These are phyloP conservation scores for Proteles cristata DNA, from an alignment of 2,113 vertebrate species.

Conservation along the genomic window DNA sequence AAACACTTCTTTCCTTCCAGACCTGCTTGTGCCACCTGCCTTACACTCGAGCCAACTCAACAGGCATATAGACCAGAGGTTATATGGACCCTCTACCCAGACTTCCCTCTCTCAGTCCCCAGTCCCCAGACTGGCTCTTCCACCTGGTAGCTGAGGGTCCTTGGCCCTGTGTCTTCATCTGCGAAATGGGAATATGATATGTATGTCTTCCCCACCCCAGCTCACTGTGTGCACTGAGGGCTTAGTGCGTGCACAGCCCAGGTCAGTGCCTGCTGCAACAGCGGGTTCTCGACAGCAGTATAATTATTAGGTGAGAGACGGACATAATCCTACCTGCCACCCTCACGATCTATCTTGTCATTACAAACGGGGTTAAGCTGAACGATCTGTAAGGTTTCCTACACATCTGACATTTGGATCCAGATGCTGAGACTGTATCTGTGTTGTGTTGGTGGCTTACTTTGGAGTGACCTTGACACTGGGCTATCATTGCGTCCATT, in stretches of 20 bases:
- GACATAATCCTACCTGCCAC: background rate
- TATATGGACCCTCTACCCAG: too few relatives aligned
- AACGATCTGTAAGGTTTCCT: background rate
- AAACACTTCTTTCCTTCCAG: background rate
- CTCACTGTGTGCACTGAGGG: background rate
- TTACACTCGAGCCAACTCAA: too few relatives aligned
- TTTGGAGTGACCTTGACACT: background rate
- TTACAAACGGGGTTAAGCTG: background rate
- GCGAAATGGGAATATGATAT: background rate
- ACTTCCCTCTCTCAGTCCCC: background rate
- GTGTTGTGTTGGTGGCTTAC: background rate
- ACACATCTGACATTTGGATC: background rate
- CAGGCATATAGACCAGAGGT: too few relatives aligned
- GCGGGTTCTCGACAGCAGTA: background rate
- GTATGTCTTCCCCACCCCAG: background rate
- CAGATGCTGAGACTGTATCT: background rate
- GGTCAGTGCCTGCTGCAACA: background rate
- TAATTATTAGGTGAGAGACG: too few relatives aligned
- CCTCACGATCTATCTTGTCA: background rate
- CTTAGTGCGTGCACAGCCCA: rapidly evolving
- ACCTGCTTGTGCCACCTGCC: rapidly evolving
- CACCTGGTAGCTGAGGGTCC: background rate
- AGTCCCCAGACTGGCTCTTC: background rate
- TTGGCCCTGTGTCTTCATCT: background rate
- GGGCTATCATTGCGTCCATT: background rate